Conservation (phyloP, 2,888 invertebrate species). For the Phaedon cochleariae region DNA sequence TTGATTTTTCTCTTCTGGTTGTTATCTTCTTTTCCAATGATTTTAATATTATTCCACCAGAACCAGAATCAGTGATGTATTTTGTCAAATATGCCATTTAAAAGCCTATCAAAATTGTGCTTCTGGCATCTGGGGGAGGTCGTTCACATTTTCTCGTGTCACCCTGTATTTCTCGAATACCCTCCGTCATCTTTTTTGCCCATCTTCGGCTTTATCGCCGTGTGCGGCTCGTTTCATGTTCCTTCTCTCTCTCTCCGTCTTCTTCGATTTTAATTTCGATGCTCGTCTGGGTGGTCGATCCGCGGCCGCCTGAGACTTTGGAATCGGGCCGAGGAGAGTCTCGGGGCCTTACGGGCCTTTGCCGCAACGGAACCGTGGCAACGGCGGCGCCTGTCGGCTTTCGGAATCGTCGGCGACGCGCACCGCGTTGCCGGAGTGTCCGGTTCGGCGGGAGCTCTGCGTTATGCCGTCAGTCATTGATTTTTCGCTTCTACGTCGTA, state of each 20-base stretch:
- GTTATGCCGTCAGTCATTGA: not conserved
- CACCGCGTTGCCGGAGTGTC: not conserved
- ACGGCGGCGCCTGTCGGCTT: not conserved
- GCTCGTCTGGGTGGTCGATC: slow-evolving; percentile 2
- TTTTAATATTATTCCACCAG: no score
- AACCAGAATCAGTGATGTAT: no score
- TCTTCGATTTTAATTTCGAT: slow-evolving; percentile 2
- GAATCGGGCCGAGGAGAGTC: not conserved
- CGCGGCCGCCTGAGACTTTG: not conserved
- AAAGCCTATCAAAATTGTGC: no score
- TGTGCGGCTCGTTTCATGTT: not conserved
- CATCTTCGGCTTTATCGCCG: not conserved
- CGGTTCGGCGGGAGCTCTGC: no score
- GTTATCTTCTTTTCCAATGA: no score
- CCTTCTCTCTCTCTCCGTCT: not conserved
- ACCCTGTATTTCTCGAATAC: not conserved
- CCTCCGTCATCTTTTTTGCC: not conserved
- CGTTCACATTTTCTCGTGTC: no score
- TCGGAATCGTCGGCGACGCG: not conserved
- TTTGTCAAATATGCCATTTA: no score
- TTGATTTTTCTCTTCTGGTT: no score
- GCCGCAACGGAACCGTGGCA: not conserved
- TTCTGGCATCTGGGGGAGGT: no score
- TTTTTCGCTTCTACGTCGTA: not conserved
- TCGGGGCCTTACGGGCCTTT: slow-evolving; percentile 1